Percentiles rank a stretch among this genome's conserved stretches.
phyloP scores from a whole-genome alignment of 2,113 vertebrate genomes.

The Gavialis gangeticus region DNA sequence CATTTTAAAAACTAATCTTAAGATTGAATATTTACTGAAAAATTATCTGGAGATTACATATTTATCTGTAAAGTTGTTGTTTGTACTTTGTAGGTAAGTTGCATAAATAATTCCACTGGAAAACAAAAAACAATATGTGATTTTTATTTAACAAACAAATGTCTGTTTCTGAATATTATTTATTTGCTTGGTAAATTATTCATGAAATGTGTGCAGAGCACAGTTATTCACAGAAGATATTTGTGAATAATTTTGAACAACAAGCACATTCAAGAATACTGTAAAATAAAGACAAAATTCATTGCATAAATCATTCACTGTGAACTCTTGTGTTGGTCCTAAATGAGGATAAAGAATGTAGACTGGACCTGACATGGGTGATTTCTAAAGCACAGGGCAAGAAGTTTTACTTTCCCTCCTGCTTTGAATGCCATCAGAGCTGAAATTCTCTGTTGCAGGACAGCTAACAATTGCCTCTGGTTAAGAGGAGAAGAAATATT shows the following conservation, averaged over 20 bases:
- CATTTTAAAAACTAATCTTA: not conserved
- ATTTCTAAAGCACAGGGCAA: not conserved
- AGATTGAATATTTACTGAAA: not conserved
- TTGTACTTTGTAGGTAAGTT: not conserved
- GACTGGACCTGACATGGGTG: not conserved
- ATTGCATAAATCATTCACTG: not conserved
- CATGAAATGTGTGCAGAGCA: not conserved
- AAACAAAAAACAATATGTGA: not conserved
- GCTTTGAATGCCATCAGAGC: not conserved
- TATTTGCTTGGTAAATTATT: not conserved
- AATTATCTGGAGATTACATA: not conserved
- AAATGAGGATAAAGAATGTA: not conserved
- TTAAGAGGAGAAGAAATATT: not conserved
- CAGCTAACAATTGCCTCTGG: not conserved
- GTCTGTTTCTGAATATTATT: not conserved
- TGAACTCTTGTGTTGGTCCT: not conserved
- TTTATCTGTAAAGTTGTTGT: not conserved
- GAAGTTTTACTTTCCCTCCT: not conserved
- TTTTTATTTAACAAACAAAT: not conserved
- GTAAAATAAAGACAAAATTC: slow-evolving; percentile 6
- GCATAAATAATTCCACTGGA: not conserved
- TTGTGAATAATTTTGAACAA: not conserved
- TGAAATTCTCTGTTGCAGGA: not conserved
- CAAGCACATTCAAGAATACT: not conserved
- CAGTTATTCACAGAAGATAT: not conserved